These are phyloP conservation scores for Apeltes quadracus DNA, from an alignment of 2,113 vertebrate genomes.

Conservation along the genomic window DNA sequence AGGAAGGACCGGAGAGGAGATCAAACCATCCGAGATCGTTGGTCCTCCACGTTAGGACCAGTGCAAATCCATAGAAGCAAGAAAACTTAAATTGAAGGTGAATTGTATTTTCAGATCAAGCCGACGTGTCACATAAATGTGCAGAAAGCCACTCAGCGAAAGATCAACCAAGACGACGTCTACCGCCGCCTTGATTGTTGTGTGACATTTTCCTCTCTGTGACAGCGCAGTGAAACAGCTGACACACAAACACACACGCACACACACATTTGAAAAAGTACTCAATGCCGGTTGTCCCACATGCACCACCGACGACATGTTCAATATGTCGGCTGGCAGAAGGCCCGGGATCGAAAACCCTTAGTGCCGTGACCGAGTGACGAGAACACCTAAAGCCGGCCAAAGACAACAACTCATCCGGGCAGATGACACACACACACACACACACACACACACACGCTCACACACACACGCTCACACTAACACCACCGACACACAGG, in stretches of 20 bases:
- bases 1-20: neutral
- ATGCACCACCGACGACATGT: conserved; percentile 32
- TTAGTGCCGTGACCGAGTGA: conserved; percentile 16
- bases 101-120: neutral
- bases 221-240: conserved; percentile 12
- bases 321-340: conserved; percentile 55
- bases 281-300: conserved; percentile 35
- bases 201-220: conserved; percentile 30
- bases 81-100: too few species aligned
- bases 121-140: conserved; percentile 1
- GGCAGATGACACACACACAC: conserved; percentile 2
- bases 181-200: conserved; percentile 6
- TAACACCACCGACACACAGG: conserved; percentile 27
- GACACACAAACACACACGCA: conserved; percentile 33
- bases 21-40: neutral
- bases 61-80: too few species aligned
- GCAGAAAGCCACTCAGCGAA: conserved; percentile 1
- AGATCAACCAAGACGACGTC: neutral
- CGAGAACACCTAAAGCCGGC: conserved; percentile 23
- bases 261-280: conserved; percentile 17
- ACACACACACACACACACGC: conserved; percentile 3
- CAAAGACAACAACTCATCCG: neutral
- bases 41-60: too few species aligned
- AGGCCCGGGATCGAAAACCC: conserved; percentile 56
- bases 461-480: conserved; percentile 1